Evolutionary conservation across 2,888 invertebrate species (phyloP), one percentile per base, ranked within the genome.

Genomic region (Chesias legatella): DNA sequence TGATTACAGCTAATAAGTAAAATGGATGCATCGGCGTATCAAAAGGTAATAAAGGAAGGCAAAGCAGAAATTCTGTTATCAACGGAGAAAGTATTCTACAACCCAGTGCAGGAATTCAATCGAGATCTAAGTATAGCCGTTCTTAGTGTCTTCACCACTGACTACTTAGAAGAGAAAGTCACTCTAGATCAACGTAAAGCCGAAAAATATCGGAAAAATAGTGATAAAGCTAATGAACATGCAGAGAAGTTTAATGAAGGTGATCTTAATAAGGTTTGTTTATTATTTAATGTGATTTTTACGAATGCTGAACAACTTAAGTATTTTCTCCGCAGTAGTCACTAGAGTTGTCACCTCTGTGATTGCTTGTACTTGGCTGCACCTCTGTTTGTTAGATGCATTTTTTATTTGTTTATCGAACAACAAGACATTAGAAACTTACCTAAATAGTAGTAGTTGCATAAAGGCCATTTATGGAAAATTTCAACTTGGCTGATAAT

Each of bases 41-140:
- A 44, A 25, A 83, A 81, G 53, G 73, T 73, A 28, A 91, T 93
- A 47, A 90, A 79, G 34, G 98, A 98, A 85, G 96, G 97, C 0
- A 89, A 92, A 60, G 96, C 97, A 0, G 91, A 92, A 68, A 93
- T 97, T 47, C 80, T 91, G 35, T 90, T 94, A 1, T 86, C 89
- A 28, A 78, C 84, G 1, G 92, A 93, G 23, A 93, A 94, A 68
- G 98, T 99, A 0, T 99, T 99, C 79, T 99, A 99, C 72, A 99
- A 99, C 83, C 96, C 98, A 0, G 99, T 99, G 0, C 98, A 98
- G 79, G 98, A 99, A 77, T 99, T 99, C 67, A 99, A 99, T 75
- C 90, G 99, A 51, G 99, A 99, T 83, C 84, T 99, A 33, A 95
- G 95, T 67, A 91, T 95, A 58, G 91, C 93, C 3, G 95, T 94